Conservation (phyloP, 2,113 vertebrate genomes). For the Percopsis transmontana region DNA sequence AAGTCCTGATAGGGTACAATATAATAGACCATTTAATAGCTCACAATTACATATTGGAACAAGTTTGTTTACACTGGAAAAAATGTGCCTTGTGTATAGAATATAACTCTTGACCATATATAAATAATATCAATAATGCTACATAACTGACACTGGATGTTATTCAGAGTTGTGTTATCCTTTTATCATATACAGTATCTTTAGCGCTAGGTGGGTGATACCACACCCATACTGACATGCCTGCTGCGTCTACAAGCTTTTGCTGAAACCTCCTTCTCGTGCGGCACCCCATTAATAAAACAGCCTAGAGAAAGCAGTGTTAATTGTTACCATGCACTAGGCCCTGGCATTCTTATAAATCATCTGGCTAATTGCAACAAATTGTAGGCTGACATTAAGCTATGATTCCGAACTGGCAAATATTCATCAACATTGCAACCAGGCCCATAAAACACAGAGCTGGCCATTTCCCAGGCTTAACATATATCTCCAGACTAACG, state of each 20-base stretch:
- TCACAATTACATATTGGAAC: slow-evolving; percentile 4
- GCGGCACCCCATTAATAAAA: slow-evolving; percentile 80
- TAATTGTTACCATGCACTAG: slow-evolving; percentile 80
- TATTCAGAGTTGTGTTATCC: slow-evolving; percentile 3
- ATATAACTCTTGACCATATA: background rate
- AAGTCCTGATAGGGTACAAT: background rate
- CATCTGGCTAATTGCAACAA: slow-evolving; percentile 81
- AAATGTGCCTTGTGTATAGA: background rate
- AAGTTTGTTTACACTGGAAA: background rate
- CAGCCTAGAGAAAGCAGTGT: slow-evolving; percentile 69
- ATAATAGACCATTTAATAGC: background rate
- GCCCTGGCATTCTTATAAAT: slow-evolving; percentile 78
- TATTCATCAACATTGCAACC: slow-evolving; percentile 81
- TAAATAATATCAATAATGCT: background rate
- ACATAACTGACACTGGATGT: background rate
- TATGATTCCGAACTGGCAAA: slow-evolving; percentile 80
- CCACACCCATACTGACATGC: slow-evolving; percentile 49
- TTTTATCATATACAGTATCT: slow-evolving; percentile 15
- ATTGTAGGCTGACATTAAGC: slow-evolving; percentile 82
- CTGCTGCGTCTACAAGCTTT: slow-evolving; percentile 55
- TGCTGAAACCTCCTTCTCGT: slow-evolving; percentile 66
- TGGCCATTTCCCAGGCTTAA: slow-evolving; percentile 69
- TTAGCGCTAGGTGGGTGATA: slow-evolving; percentile 19
- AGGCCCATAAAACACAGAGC: slow-evolving; percentile 76
- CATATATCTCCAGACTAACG: slow-evolving; percentile 66